phyloP scores from a whole-genome alignment of 2,113 vertebrate species.

The Ia io region DNA sequence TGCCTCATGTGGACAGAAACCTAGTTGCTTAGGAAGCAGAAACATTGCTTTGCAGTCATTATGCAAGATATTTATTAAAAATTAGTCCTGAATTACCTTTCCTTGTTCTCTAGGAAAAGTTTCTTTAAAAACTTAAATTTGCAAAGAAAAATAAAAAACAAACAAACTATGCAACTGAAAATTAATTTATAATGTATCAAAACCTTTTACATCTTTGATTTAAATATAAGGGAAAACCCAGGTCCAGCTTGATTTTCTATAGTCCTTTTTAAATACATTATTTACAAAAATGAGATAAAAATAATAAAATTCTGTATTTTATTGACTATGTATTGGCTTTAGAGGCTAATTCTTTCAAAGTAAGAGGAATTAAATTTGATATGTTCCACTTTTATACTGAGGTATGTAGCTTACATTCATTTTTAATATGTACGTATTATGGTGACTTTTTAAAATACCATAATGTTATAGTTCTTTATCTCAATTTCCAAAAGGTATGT shows the following conservation, averaged over 20 bases:
- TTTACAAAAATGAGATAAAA: constrained; percentile 80
- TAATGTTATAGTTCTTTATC: constrained; percentile 17
- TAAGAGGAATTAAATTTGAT: constrained; percentile 79
- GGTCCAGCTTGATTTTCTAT: constrained; percentile 31
- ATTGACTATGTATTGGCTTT: constrained; percentile 70
- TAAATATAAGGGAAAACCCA: constrained; percentile 29
- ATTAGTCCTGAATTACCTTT: constrained; percentile 68
- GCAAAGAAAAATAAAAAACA: constrained; percentile 59
- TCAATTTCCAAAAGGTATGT: constrained; percentile 14
- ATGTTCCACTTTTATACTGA: constrained; percentile 73
- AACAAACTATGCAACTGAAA: constrained; percentile 42
- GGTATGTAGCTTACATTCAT: constrained; percentile 45
- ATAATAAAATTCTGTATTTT: constrained; percentile 59
- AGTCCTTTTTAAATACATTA: constrained; percentile 60
- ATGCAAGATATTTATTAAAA: constrained; percentile 65
- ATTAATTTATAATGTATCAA: constrained; percentile 47
- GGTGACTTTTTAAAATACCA: background rate
- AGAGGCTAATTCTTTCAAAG: constrained; percentile 78
- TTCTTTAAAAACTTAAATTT: constrained; percentile 72
- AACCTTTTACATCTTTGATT: constrained; percentile 44
- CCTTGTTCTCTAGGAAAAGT: constrained; percentile 61
- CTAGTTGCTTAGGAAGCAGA: constrained; percentile 59
- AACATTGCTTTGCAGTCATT: constrained; percentile 36
- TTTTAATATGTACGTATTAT: constrained; percentile 38
- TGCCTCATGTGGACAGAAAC: constrained; percentile 63